These are phyloP conservation scores for Sebastes fasciatus DNA, from an alignment of 2,113 vertebrate genomes.

Conservation along the genomic window DNA sequence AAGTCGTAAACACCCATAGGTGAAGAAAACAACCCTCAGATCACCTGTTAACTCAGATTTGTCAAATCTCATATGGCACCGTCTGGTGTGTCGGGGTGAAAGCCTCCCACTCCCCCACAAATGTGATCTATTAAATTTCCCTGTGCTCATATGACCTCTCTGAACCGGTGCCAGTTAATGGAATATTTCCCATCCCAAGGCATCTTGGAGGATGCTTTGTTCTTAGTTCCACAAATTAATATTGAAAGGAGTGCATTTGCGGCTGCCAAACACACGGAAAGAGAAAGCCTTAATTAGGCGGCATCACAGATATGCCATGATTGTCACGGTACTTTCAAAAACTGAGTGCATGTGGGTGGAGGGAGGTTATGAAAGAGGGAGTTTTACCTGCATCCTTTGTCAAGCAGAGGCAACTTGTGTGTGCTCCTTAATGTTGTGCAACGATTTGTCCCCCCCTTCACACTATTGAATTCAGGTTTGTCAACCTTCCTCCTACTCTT, in stretches of 20 bases:
- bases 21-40: background rate
- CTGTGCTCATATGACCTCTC: constrained; percentile 32
- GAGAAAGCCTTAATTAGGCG: constrained; percentile 65
- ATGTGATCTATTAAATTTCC: background rate
- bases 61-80: background rate
- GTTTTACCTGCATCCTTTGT: constrained; percentile 62
- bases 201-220: constrained; percentile 58
- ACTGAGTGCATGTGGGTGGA: constrained; percentile 58
- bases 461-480: constrained; percentile 42
- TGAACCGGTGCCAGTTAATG: constrained; percentile 29
- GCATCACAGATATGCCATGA: constrained; percentile 51
- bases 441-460: constrained; percentile 16
- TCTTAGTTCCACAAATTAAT: constrained; percentile 60
- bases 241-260: constrained; percentile 47
- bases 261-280: constrained; percentile 15
- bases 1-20: constrained; percentile 23
- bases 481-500: constrained; percentile 66
- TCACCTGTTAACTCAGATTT: constrained; percentile 13
- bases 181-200: constrained; percentile 35
- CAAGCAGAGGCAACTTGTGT: constrained; percentile 7
- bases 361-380: constrained; percentile 51
- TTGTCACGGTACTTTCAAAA: constrained; percentile 66
- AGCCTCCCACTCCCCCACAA: background rate
- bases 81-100: background rate
- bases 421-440: constrained; percentile 49